Percentiles rank a stretch among this genome's conserved stretches.
These are phyloP conservation scores for Rachycentron canadum DNA, from an alignment of 2,797 vertebrate genomes.

Conservation along the genomic window DNA sequence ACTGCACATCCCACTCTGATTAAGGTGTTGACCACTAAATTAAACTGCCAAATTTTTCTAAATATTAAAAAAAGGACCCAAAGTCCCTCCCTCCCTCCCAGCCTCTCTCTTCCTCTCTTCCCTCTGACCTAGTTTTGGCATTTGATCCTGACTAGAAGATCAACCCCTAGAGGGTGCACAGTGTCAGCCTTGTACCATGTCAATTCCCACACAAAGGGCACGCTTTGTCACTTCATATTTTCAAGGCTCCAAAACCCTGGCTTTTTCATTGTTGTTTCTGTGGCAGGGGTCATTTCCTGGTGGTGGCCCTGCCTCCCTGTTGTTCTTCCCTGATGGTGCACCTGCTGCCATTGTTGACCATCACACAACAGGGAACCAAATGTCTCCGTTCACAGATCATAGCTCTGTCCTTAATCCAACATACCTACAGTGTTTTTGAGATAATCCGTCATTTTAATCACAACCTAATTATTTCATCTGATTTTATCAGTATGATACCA, in stretches of 20 bases:
- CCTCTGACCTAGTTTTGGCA: slow-evolving; percentile 95
- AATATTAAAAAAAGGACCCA: slow-evolving; percentile 40
- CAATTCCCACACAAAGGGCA: slow-evolving; percentile 87
- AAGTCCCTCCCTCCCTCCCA: background rate
- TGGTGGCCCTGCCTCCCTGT: slow-evolving; percentile 58
- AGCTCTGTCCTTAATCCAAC: slow-evolving; percentile 21
- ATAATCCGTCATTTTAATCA: background rate
- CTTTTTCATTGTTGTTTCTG: slow-evolving; percentile 76
- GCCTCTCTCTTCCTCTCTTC: slow-evolving; percentile 64
- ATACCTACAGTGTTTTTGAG: background rate
- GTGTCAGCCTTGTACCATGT: slow-evolving; percentile 84
- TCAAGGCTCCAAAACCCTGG: slow-evolving; percentile 79
- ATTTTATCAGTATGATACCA: background rate
- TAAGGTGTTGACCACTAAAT: slow-evolving; percentile 30
- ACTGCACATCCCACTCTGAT: slow-evolving; percentile 12
- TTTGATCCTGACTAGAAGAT: slow-evolving; percentile 89
- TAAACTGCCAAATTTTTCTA: slow-evolving; percentile 20
- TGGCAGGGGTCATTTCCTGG: slow-evolving; percentile 78
- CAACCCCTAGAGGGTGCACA: slow-evolving; percentile 84
- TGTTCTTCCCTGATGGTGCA: slow-evolving; percentile 65
- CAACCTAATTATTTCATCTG: background rate
- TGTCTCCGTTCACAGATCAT: slow-evolving; percentile 49
- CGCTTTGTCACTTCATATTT: slow-evolving; percentile 88
- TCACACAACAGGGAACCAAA: slow-evolving; percentile 62
- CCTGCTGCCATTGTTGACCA: slow-evolving; percentile 74